These are phyloP conservation scores for Clarias pachynema DNA, from an alignment of 2,797 vertebrate species.

Conservation along the genomic window DNA sequence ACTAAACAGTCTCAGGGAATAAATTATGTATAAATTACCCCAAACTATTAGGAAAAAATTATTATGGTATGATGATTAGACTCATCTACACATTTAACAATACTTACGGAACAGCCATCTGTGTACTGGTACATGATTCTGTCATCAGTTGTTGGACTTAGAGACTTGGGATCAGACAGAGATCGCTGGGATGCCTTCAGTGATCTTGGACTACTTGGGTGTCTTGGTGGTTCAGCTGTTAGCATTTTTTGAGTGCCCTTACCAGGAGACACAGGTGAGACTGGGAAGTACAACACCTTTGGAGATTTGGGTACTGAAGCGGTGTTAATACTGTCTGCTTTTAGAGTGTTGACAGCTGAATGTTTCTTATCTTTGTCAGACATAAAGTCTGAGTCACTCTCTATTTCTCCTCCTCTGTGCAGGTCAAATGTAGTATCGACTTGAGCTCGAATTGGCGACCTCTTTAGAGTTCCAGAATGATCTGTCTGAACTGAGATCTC, in stretches of 20 bases:
- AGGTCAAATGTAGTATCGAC: constrained; percentile 95
- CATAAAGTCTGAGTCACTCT: constrained; percentile 79
- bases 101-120: constrained; percentile 91
- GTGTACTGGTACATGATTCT: constrained; percentile 91
- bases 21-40: neutral
- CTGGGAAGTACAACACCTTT: constrained; percentile 89
- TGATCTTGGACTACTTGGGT: constrained; percentile 86
- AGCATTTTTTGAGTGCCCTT: constrained; percentile 86
- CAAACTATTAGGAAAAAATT: neutral
- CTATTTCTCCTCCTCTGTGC: constrained; percentile 93
- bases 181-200: constrained; percentile 91
- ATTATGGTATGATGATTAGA: neutral
- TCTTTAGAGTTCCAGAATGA: constrained; percentile 90
- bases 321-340: constrained; percentile 82
- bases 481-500: constrained; percentile 99
- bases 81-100: neutral
- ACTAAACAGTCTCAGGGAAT: neutral
- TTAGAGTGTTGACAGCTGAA: constrained; percentile 86
- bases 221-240: constrained; percentile 85
- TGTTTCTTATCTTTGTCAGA: constrained; percentile 87
- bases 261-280: constrained; percentile 90
- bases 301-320: constrained; percentile 86
- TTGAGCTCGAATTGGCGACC: constrained; percentile 84
- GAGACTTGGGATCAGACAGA: constrained; percentile 92
- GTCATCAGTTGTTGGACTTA: constrained; percentile 91